Evolutionary conservation across 1,140 invertebrate species (phyloP), one percentile per base, ranked within the genome.

Genomic region (Drusus annulatus): DNA sequence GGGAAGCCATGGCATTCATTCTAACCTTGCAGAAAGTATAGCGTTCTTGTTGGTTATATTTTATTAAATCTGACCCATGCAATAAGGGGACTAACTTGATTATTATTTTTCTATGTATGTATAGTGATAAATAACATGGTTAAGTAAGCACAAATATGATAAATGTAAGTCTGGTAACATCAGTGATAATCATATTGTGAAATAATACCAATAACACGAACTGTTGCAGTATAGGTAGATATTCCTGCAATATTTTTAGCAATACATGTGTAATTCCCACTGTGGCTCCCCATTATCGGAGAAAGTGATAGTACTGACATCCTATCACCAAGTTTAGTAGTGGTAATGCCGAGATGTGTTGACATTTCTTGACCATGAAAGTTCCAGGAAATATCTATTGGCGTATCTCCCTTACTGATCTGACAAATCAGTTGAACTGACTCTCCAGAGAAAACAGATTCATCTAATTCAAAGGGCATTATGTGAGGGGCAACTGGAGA

Each of bases 341-440:
- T 81, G 13, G 81, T 77, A 21, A 88, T 89, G 74, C 89, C 88
- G 73, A 84, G 60, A n/a, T 88, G 86, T 25, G 85, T 85, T 7
- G 87, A 86, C 25, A 91, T 82, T 68, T 88, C 86, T 86, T 92
- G 87, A 19, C 93, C 92, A 84, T 95, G 94, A 80, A 95, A 91
- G 15, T 90, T 91, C 95, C 95, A 96, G 10, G 90, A 90, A 76
- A 95, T 92, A 54, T 91, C 90, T 77, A 95, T 88, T 3, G 94
- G 94, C 81, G 92, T 86, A 88, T 95, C 94, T 65, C 95, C 95
- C 85, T 94, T 93, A 79, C 93, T 91, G 45, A 94, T 92, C 56
- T 93, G 93, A 88, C 96, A 97, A 21, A 91, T 92, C 65, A 95
- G 90, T 62, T 93, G 93, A 36, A 94, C 92, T 28, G 93, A 92